Conservation (phyloP, 2,113 vertebrate genomes). For the Rhinopithecus roxellana region DNA sequence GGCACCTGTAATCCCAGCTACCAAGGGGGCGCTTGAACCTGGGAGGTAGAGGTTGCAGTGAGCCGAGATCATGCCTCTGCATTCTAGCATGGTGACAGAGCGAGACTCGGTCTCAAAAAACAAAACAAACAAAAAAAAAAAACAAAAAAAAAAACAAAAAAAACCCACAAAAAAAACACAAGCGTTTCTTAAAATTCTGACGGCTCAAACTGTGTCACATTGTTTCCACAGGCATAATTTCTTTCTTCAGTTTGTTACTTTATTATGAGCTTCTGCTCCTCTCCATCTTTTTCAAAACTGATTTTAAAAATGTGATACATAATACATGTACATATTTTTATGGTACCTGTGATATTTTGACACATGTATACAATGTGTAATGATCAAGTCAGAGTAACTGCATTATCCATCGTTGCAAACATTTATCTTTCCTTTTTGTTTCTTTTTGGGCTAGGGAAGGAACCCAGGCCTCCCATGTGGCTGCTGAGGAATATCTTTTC, state of each 20-base stretch:
- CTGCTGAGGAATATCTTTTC: no score
- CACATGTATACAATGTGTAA: background rate
- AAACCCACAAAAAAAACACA: background rate
- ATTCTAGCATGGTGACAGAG: no score
- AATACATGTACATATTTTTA: background rate
- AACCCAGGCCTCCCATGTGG: no score
- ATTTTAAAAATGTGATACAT: background rate
- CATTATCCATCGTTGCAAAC: background rate
- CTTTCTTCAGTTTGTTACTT: background rate
- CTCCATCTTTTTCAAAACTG: background rate
- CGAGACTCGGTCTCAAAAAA: no score
- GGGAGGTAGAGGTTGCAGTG: no score
- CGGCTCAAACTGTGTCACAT: background rate
- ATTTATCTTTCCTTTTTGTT: background rate
- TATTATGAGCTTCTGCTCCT: background rate
- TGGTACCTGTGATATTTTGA: background rate
- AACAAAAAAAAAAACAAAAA: no score
- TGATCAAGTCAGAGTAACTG: background rate
- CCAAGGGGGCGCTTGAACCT: no score
- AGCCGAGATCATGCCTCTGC: no score
- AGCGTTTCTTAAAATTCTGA: constrained; percentile 10
- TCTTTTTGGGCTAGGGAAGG: no score
- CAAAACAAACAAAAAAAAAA: no score
- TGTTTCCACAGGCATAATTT: background rate
- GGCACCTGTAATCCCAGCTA: no score